Base-by-base conservation (phyloP, 1,140 invertebrate species). In the Condylostylus longicornis region DNA sequence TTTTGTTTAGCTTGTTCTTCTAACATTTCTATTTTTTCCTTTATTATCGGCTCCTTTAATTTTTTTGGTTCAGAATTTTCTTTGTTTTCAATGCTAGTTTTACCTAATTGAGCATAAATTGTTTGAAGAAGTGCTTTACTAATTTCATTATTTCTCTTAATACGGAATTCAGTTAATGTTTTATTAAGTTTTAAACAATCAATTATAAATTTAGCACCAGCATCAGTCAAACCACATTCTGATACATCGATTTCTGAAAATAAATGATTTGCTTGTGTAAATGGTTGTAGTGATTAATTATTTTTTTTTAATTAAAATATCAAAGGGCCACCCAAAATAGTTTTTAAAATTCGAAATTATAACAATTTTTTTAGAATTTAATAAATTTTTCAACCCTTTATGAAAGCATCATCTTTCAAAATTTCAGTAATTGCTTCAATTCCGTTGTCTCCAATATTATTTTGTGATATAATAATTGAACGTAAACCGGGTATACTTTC, bases 401-500 rank as follows among this genome's bases (percentile, higher is more conserved):
- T 42, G 76, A 75, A 67, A 41, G 70, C 42, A 64, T 71, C 64
- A 61, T 75, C 64, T 37, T 67, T 63, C 2, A 74, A 58, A 27
- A 63, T 68, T 45, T 71, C 69, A 2, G 68, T 48, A 33, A 75
- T 62, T 13, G 57, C 42, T 14, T 49, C 51, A 0, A 73, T 53
- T 2, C 74, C 75, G 10, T 69, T 53, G 48, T 82, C 75, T 2
- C 75, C 75, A 5, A 84, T 55, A 5, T 61, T 49, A 55, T 84
- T 84, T 35, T 69, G 69, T 44, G 82, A 80, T 18, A 83, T 46
- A 0, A 71, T 73, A 13, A 84, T 64, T 14, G 74, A 62, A 22
- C 76, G 66, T 1, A 84, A 50, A 0, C 80, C 80, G 0, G 69
- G 61, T 67, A 83, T 79, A 0, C 66, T 57, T 14, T 77, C 71